A percentile compares a stretch with the other conserved stretches of the same genome.
phyloP scores from a whole-genome alignment of 2,888 invertebrate genomes.

The Drosophila aldrichi region DNA sequence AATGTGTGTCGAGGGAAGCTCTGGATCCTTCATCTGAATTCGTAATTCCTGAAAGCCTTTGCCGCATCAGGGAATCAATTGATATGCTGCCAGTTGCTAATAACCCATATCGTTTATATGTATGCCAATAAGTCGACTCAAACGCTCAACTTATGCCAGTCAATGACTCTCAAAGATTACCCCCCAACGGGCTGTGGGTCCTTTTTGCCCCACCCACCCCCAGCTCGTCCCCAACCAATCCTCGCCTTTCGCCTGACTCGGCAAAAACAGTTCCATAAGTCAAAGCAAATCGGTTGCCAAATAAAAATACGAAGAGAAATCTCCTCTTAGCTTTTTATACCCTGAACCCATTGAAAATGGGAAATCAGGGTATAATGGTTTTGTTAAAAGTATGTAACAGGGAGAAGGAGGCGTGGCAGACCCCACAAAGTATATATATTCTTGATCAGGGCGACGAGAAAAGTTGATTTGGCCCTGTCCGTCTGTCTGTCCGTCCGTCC shows the following conservation, averaged over 20 bases:
- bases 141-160: conserved; percentile 59
- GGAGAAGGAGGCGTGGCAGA: too few relatives aligned
- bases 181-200: not conserved
- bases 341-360: too few relatives aligned
- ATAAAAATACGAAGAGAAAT: conserved; percentile 6
- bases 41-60: conserved; percentile 18
- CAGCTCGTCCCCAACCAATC: not conserved
- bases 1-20: conserved; percentile 7
- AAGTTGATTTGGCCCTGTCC: too few relatives aligned
- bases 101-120: conserved; percentile 60
- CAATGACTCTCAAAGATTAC: conserved; percentile 34
- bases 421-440: too few relatives aligned
- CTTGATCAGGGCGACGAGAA: too few relatives aligned
- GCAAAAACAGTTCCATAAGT: conserved; percentile 53
- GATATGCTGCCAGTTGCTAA: conserved; percentile 49
- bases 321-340: too few relatives aligned
- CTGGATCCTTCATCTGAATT: conserved; percentile 16
- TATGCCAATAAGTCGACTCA: conserved; percentile 50
- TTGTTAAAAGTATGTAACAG: too few relatives aligned
- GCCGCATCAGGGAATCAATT: conserved; percentile 59
- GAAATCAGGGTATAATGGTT: too few relatives aligned
- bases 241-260: conserved; percentile 37
- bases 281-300: conserved; percentile 19
- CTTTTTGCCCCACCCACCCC: not conserved
- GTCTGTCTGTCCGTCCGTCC: too few relatives aligned